phyloP scores from a whole-genome alignment of 2,113 vertebrate genomes.

The Siphamia tubifer region DNA sequence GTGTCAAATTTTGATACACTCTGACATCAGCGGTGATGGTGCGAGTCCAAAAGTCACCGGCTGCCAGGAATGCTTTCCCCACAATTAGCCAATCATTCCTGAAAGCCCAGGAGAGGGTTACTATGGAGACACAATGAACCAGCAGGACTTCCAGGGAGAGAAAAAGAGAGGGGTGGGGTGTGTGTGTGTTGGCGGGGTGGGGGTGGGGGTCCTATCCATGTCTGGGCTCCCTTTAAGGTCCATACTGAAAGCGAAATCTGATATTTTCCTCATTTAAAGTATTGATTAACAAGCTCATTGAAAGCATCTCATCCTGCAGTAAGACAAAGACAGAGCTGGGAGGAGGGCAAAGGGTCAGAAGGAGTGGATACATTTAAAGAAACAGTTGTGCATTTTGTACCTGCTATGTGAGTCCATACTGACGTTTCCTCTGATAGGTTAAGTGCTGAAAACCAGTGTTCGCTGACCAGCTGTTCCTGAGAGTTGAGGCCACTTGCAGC shows the following conservation, averaged over 20 bases:
- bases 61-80: constrained; percentile 31
- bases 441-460: constrained; percentile 72
- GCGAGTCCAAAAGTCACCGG: background rate
- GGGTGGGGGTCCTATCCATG: constrained; percentile 9
- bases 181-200: too few species aligned
- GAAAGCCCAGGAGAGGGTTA: constrained; percentile 26
- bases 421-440: constrained; percentile 61
- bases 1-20: background rate
- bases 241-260: constrained; percentile 41
- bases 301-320: constrained; percentile 5
- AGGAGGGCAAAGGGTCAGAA: background rate
- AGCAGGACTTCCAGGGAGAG: background rate
- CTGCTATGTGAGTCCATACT: constrained; percentile 65
- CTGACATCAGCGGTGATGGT: background rate
- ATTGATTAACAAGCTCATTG: constrained; percentile 24
- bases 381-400: constrained; percentile 31
- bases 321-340: background rate
- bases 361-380: background rate
- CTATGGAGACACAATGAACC: constrained; percentile 37
- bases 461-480: constrained; percentile 79
- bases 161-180: too few species aligned
- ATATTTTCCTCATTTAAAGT: constrained; percentile 35
- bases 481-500: constrained; percentile 60
- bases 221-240: constrained; percentile 14
- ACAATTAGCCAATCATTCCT: constrained; percentile 37